Conservation (phyloP, 1,140 invertebrate genomes). For the Drosophila tristis region DNA sequence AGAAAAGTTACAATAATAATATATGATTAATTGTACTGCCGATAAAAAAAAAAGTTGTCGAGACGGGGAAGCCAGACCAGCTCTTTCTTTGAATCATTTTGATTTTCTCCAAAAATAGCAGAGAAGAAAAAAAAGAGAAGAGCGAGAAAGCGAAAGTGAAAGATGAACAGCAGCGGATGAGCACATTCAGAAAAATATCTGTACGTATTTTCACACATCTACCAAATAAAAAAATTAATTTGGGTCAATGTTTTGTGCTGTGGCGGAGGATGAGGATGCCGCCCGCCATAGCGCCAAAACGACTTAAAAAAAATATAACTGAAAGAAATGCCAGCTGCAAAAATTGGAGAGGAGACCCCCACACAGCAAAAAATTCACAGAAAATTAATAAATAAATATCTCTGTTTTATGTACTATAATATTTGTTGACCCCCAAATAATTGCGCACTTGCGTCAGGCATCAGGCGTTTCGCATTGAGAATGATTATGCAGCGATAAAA, state of each 20-base stretch:
- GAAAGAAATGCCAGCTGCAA: slow-evolving; percentile 48
- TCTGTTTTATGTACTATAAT: slow-evolving; percentile 24
- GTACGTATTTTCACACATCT: slow-evolving; percentile 41
- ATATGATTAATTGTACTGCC: slow-evolving; percentile 63
- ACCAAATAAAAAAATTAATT: slow-evolving; percentile 32
- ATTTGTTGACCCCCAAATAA: slow-evolving; percentile 49
- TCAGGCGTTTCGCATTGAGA: slow-evolving; percentile 26
- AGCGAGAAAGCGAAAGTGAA: slow-evolving; percentile 56
- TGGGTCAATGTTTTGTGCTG: slow-evolving; percentile 62
- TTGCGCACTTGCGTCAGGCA: slow-evolving; percentile 62
- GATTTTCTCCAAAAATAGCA: slow-evolving; percentile 43
- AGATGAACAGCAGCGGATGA: slow-evolving; percentile 7
- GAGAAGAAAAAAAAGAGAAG: slow-evolving; percentile 19
- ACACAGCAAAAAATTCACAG: not conserved
- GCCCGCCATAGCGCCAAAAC: slow-evolving; percentile 16
- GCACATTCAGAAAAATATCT: slow-evolving; percentile 17
- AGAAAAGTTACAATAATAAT: slow-evolving; percentile 52
- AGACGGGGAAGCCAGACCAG: not conserved
- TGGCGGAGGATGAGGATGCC: no score
- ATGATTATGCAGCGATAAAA: slow-evolving; percentile 41
- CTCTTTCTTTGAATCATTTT: slow-evolving; percentile 33
- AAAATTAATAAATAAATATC: slow-evolving; percentile 28
- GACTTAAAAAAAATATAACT: slow-evolving; percentile 39
- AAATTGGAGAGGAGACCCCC: slow-evolving; percentile 16
- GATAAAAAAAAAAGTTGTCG: slow-evolving; percentile 51